Conservation (phyloP, 1,140 invertebrate species). For the Drosophila bifasciata region DNA sequence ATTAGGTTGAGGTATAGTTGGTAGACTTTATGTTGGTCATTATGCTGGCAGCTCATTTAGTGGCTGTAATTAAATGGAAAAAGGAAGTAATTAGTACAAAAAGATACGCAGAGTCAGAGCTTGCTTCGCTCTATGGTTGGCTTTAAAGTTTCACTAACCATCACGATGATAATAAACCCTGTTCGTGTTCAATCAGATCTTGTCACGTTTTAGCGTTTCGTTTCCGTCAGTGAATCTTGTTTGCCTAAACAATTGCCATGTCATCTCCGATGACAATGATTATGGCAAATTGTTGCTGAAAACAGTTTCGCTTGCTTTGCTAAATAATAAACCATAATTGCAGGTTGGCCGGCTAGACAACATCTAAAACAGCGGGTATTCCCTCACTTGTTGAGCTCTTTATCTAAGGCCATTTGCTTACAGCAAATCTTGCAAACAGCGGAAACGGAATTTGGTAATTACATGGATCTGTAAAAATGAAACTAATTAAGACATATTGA, state of each 20-base stretch:
- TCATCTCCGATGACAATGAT: conserved; percentile 35
- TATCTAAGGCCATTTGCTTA: conserved; percentile 36
- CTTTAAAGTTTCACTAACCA: conserved; percentile 2
- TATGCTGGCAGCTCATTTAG: conserved; percentile 40
- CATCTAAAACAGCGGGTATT: conserved; percentile 8
- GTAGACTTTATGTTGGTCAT: conserved; percentile 37
- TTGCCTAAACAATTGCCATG: conserved; percentile 41
- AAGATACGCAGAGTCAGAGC: too few species aligned
- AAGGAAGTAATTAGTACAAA: conserved; percentile 17
- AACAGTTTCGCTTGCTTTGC: conserved; percentile 56
- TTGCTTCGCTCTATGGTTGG: not conserved
- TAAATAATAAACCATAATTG: conserved; percentile 56
- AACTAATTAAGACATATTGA: conserved; percentile 48
- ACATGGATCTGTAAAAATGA: not conserved
- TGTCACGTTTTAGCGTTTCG: conserved; percentile 33
- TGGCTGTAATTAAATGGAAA: conserved; percentile 32
- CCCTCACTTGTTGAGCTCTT: not conserved
- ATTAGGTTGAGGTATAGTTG: conserved; percentile 29
- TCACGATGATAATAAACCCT: conserved; percentile 3
- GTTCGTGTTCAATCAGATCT: conserved; percentile 23
- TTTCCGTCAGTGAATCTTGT: conserved; percentile 25
- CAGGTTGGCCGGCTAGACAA: not conserved
- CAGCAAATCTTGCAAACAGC: conserved; percentile 27
- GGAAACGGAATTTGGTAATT: conserved; percentile 40
- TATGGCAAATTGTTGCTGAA: conserved; percentile 33